phyloP scores from a whole-genome alignment of 2,797 vertebrate genomes.

The Pteropus rufus region DNA sequence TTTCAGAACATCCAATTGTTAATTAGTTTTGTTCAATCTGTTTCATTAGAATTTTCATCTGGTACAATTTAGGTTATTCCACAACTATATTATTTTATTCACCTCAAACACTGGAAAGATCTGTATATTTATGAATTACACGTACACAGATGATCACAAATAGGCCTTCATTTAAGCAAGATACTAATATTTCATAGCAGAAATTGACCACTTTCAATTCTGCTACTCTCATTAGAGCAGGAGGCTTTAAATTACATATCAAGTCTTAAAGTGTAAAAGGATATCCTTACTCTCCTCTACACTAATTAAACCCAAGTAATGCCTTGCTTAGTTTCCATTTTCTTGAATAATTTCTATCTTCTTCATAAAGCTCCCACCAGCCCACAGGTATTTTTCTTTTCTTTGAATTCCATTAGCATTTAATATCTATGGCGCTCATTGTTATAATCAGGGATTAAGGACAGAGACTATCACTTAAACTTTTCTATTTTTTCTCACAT shows the following conservation, averaged over 20 bases:
- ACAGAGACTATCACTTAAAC: not conserved
- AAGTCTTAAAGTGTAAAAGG: not conserved
- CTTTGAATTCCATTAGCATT: not conserved
- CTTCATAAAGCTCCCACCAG: conserved; percentile 2
- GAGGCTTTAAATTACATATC: not conserved
- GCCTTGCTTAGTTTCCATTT: not conserved
- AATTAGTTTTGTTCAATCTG: not conserved
- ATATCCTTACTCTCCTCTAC: not conserved
- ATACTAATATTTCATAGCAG: not conserved
- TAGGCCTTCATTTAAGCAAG: not conserved
- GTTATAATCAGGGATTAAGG: conserved; percentile 24
- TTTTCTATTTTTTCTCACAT: conserved; percentile 3
- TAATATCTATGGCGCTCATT: not conserved
- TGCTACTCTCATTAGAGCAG: not conserved
- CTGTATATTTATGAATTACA: not conserved
- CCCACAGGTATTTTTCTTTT: not conserved
- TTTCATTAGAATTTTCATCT: conserved; percentile 3
- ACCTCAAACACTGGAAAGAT: not conserved
- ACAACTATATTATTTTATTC: conserved; percentile 3
- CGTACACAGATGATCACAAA: not conserved
- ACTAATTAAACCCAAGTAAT: not conserved
- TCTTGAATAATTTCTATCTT: not conserved
- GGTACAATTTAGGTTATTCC: not conserved
- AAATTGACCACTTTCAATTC: not conserved
- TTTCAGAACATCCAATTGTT: conserved; percentile 11